Base-by-base conservation (phyloP, 2,888 invertebrate genomes). In the Hydrotaea diabolus region DNA sequence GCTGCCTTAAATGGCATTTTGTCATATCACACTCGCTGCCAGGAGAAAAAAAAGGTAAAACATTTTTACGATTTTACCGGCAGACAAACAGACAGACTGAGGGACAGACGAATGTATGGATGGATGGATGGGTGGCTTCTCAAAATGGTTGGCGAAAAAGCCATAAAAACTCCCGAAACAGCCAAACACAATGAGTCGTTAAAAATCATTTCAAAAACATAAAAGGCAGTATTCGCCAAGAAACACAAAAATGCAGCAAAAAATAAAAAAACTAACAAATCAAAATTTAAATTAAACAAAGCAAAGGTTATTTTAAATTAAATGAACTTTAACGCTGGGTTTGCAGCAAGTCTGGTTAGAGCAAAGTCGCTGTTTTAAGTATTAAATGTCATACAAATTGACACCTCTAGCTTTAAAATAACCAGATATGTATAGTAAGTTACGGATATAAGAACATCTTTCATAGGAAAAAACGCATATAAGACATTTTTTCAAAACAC, bases 1-100 rank as follows among this genome's bases (percentile, higher is more conserved):
- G 36, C 79, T 82, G 69, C 59, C 80, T 82, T 79, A 80, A 85
- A 82, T 85, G 79, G 73, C 71, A 43, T 80, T 69, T 82, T 77
- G 74, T 85, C 62, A 80, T 71, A 77, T 85, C 69, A 69, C 69
- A 69, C 69, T 39, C n/a, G 36, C 17, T 17, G 13, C 64, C 64
- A 64, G 36, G 9, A 31, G 21, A 64, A 36, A 13, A n/a, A 36
- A 36, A 69, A 81, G 73, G 75, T 76, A 75, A 21, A 49, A 78
- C 49, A 17, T 31, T 78, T 81, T 81, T 76, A 81, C 79, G 78
- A 75, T 76, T 49, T 39, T 43, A 49, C 74, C 75, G 72, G 78
- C 72, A 73, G 55, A 64, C 64, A 55, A 9, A 21, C 55, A 21
- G 55, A 21, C 55, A 7, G 55, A 2, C 19, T n/a, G n/a, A n/a